A percentile compares a stretch with the other conserved stretches of the same genome.
Evolutionary conservation across 2,797 vertebrate genomes (phyloP).

Genomic region (Alca torda): DNA sequence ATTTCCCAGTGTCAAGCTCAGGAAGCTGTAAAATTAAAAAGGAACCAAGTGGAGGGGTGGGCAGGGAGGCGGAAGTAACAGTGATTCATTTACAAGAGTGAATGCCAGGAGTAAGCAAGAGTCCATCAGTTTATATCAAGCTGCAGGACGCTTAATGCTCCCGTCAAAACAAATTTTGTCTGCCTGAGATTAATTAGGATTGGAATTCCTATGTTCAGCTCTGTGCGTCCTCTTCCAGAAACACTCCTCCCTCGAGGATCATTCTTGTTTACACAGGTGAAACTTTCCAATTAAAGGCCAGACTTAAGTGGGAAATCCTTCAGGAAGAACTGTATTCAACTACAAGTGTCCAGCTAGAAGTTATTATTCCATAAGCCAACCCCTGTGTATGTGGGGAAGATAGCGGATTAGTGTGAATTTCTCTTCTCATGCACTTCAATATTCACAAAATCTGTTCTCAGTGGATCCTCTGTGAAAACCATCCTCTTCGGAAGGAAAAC

Average conservation of each 20-base stretch:
- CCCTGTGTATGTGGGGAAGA: background rate
- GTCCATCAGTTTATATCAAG: slow-evolving; percentile 14
- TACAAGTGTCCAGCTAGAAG: background rate
- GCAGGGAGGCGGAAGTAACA: slow-evolving; percentile 41
- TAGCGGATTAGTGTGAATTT: background rate
- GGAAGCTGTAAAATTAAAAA: slow-evolving; percentile 79
- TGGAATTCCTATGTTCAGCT: background rate
- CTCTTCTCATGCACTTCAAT: background rate
- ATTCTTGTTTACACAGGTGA: background rate
- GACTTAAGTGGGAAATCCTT: background rate
- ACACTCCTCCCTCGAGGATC: background rate
- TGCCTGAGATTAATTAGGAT: slow-evolving; percentile 10
- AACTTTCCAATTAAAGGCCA: slow-evolving; percentile 5
- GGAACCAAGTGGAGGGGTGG: slow-evolving; percentile 54
- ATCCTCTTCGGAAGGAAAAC: background rate
- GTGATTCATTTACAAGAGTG: slow-evolving; percentile 44
- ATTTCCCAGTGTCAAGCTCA: slow-evolving; percentile 74
- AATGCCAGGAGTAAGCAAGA: slow-evolving; percentile 23
- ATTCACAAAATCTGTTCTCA: background rate
- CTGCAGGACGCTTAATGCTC: background rate
- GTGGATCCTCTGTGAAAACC: background rate
- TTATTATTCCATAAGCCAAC: background rate
- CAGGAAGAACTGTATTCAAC: background rate
- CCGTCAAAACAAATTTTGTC: background rate
- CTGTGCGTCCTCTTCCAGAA: background rate